Conservation (phyloP, 2,797 vertebrate genomes). For the Fratercula arctica region DNA sequence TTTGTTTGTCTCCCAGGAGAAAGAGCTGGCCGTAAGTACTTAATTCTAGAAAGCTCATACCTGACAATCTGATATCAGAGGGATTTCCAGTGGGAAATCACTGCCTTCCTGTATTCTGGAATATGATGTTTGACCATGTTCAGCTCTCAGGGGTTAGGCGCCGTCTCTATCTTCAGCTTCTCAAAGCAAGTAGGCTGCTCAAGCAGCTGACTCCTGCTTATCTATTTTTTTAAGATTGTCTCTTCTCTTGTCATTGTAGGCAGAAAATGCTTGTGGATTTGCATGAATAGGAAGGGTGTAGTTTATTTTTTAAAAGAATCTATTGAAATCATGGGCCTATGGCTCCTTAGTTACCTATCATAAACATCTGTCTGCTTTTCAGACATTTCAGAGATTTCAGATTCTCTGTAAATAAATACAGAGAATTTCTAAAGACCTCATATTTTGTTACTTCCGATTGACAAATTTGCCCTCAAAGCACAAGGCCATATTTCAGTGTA, state of each 20-base stretch:
- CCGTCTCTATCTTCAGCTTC: neutral
- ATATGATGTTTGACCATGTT: neutral
- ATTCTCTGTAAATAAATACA: neutral
- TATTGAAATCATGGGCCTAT: neutral
- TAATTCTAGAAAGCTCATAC: conserved; percentile 30
- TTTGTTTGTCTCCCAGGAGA: conserved; percentile 3
- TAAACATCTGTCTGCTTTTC: neutral
- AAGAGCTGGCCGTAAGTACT: conserved; percentile 7
- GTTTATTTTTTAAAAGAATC: neutral
- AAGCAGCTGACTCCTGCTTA: neutral
- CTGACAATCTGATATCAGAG: conserved; percentile 13
- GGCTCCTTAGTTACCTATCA: neutral
- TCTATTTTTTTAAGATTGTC: neutral
- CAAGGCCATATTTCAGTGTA: neutral
- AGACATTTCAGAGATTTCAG: neutral
- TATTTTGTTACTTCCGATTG: neutral
- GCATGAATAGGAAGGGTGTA: neutral
- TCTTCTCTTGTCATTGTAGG: neutral
- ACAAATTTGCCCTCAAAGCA: neutral
- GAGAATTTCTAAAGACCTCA: neutral
- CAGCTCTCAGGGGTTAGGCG: neutral
- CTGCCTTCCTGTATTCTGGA: neutral
- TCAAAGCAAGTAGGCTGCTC: neutral
- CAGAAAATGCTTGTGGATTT: neutral
- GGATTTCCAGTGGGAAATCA: conserved; percentile 40